phyloP scores from a whole-genome alignment of 1,140 invertebrate species.

The Brachionus manjavacas region DNA sequence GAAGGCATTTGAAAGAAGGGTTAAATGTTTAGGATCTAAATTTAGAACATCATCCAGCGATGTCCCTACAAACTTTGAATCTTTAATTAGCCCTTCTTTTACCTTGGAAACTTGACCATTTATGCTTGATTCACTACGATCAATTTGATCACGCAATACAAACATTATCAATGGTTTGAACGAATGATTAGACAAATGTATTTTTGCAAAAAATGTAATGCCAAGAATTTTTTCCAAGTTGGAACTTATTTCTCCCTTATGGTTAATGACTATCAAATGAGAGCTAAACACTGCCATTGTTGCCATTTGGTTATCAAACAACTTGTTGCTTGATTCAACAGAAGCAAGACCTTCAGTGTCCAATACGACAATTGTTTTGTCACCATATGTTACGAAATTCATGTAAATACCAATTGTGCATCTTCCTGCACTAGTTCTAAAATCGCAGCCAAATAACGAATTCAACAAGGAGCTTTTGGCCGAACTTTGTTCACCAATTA shows the following conservation, averaged over 20 bases:
- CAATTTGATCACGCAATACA: background rate
- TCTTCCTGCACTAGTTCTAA: constrained; percentile 43
- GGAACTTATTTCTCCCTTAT: constrained; percentile 12
- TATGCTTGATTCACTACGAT: background rate
- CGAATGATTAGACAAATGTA: background rate
- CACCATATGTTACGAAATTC: background rate
- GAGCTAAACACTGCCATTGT: constrained; percentile 10
- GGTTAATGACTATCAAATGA: constrained; percentile 9
- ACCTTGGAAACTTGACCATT: background rate
- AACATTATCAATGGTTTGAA: background rate
- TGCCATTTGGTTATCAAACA: constrained; percentile 11
- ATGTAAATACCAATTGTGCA: constrained; percentile 40
- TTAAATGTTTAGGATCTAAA: background rate
- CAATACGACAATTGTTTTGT: background rate
- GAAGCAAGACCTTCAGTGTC: background rate
- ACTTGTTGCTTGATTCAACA: background rate
- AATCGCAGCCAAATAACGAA: constrained; percentile 38
- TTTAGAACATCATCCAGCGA: background rate
- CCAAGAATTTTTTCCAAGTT: background rate
- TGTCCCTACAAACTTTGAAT: background rate
- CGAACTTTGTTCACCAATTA: constrained; percentile 40
- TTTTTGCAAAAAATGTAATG: background rate
- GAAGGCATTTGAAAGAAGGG: background rate
- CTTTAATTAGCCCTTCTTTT: background rate
- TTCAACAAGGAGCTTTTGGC: constrained; percentile 42